Evolutionary conservation across 2,888 invertebrate genomes (phyloP).

Genomic region (Quadroppia sp.): DNA sequence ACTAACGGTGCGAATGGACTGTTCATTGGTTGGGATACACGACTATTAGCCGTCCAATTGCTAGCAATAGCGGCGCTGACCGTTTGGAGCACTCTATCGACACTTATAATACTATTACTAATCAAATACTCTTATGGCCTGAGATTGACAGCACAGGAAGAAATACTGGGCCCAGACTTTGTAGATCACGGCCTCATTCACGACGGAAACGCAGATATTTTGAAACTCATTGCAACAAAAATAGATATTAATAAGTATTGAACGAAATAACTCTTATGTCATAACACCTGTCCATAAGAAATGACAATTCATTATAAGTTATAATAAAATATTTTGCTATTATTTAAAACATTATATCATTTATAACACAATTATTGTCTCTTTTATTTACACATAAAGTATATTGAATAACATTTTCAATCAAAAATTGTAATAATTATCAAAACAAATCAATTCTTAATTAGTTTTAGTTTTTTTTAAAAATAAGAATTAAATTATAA

Average conservation of each 20-base stretch:
- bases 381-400: too few relatives aligned
- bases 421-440: too few relatives aligned
- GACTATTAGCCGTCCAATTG: constrained; percentile 74
- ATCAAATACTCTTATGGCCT: constrained; percentile 50
- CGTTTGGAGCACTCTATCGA: constrained; percentile 63
- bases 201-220: constrained; percentile 46
- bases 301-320: too few relatives aligned
- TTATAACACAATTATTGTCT: too few relatives aligned
- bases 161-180: constrained; percentile 80
- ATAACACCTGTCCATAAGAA: too few relatives aligned
- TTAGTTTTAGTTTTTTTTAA: too few relatives aligned
- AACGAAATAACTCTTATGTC: background rate
- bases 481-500: too few relatives aligned
- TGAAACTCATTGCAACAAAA: constrained; percentile 27
- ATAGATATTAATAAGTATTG: constrained; percentile 20
- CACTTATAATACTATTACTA: constrained; percentile 43
- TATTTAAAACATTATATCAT: too few relatives aligned
- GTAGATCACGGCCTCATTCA: constrained; percentile 79
- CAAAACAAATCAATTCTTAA: too few relatives aligned
- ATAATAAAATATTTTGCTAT: too few relatives aligned
- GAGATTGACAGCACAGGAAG: constrained; percentile 77
- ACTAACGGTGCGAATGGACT: constrained; percentile 57
- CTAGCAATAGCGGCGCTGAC: constrained; percentile 67
- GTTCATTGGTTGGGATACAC: constrained; percentile 68
- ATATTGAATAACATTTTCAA: too few relatives aligned